Evolutionary conservation across 2,113 vertebrate genomes (phyloP).

Genomic region (Alouatta palliata): DNA sequence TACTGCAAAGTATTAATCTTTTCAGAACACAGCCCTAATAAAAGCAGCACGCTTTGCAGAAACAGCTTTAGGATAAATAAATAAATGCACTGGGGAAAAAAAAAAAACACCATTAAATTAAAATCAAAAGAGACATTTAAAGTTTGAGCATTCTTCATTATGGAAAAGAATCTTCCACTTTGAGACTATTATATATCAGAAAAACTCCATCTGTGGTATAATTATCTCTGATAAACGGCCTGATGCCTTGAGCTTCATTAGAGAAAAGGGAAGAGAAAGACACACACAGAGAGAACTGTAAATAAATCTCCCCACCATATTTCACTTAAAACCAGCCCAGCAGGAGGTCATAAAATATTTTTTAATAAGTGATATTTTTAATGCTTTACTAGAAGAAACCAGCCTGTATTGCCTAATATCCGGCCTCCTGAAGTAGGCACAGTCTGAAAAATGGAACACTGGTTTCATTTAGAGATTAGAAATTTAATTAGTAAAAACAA

Average conservation of each 20-base stretch:
- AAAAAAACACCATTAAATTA: conserved; percentile 72
- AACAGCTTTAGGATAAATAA: conserved; percentile 76
- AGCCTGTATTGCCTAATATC: conserved; percentile 66
- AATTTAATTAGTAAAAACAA: conserved; percentile 60
- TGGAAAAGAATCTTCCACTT: conserved; percentile 72
- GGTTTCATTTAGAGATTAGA: conserved; percentile 31
- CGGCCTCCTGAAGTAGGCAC: conserved; percentile 38
- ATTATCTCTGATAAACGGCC: conserved; percentile 84
- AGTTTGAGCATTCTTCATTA: conserved; percentile 81
- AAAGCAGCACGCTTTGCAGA: conserved; percentile 68
- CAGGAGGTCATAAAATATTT: conserved; percentile 78
- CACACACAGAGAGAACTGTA: conserved; percentile 75
- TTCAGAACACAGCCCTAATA: conserved; percentile 66
- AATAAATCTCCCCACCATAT: conserved; percentile 81
- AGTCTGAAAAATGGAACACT: conserved; percentile 49
- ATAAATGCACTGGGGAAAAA: conserved; percentile 51
- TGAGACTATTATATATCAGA: conserved; percentile 81
- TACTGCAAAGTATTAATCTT: conserved; percentile 60
- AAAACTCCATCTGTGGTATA: conserved; percentile 82
- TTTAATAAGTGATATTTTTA: conserved; percentile 81
- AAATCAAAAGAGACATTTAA: conserved; percentile 81
- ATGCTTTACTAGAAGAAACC: conserved; percentile 65
- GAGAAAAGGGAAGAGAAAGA: conserved; percentile 73
- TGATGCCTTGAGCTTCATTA: conserved; percentile 80
- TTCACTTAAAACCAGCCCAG: conserved; percentile 80